A percentile compares a stretch with the other conserved stretches of the same genome.
phyloP scores from a whole-genome alignment of 2,888 invertebrate genomes.

The Rhodophaea formosa region DNA sequence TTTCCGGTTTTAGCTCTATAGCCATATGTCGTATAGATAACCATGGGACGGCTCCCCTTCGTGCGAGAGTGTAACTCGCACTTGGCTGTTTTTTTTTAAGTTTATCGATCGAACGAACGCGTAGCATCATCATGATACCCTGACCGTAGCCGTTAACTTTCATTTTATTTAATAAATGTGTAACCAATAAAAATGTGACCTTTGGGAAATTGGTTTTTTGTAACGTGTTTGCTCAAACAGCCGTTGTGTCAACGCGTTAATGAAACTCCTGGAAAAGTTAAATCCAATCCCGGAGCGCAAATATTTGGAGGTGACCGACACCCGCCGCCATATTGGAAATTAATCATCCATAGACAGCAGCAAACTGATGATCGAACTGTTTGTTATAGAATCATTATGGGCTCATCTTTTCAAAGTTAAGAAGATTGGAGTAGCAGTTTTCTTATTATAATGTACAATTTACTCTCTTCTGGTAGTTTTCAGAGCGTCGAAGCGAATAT shows the following conservation, averaged over 20 bases:
- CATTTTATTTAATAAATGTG: not conserved
- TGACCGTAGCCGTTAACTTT: not conserved
- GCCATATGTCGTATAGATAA: no score
- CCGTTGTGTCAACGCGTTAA: conserved; percentile 9
- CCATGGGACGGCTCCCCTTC: no score
- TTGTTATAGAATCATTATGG: not conserved
- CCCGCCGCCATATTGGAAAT: conserved; percentile 19
- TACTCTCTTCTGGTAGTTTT: no score
- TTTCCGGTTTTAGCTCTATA: no score
- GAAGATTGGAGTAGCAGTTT: no score
- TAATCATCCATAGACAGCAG: conserved; percentile 20
- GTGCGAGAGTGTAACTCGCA: no score
- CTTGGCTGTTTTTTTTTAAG: no score
- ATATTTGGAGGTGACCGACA: conserved; percentile 35
- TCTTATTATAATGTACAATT: no score
- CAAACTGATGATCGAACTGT: not conserved
- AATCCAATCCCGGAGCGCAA: conserved; percentile 36
- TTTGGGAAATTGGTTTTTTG: not conserved
- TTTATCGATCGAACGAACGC: no score
- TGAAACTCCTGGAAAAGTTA: conserved; percentile 22
- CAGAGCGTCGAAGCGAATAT: no score
- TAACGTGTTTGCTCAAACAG: not conserved
- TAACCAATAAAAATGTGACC: not conserved
- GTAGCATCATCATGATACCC: no score
- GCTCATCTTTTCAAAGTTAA: no score